Base-by-base conservation (phyloP, 2,113 vertebrate genomes). In the Ammodytes marinus region DNA sequence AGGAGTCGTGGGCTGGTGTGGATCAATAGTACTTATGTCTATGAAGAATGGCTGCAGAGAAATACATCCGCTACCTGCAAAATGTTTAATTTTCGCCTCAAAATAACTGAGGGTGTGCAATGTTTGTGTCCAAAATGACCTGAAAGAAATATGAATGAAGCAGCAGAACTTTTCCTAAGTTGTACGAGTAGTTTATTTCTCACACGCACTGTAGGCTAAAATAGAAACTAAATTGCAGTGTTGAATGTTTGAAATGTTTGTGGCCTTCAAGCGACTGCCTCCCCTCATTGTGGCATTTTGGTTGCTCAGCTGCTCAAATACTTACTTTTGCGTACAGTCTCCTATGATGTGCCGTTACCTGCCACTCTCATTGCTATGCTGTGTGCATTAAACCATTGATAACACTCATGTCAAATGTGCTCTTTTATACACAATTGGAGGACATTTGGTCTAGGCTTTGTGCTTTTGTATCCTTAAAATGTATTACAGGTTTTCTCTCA, bases 191-290 rank as follows among this genome's bases (percentile, higher is more conserved):
- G 78, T 82, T 84, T 80, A 27, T 77, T 60, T 68, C 63, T 80
- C 9, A 3, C 76, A 19, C 17, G 35, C 10, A 43, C 74, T 19
- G 71, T 35, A 39, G 64, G 61, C 68, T 89, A 85, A 92, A 93
- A 92, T 90, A 91, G 86, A 88, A 43, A 45, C 50, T 67, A 86
- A 91, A 93, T 87, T 89, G 86, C 80, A 87, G 86, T 14, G 67
- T 81, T 82, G 71, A 83, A 82, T 84, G 77, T 86, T 91, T 91
- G 53, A 88, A 89, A 84, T 91, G 85, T 81, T 78, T 91, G 88
- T 89, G 87, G 85, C 84, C 74, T 81, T 84, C 11, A 77, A 78
- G 79, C 69, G 59, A 74, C 63, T 67, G 53, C 66, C 71, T 80
- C 73, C 58, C 50, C 59, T 77, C 66, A 64, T 70, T 80, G 68